Base-by-base conservation (phyloP, 2,113 vertebrate species). In the Porphyrio hochstetteri region DNA sequence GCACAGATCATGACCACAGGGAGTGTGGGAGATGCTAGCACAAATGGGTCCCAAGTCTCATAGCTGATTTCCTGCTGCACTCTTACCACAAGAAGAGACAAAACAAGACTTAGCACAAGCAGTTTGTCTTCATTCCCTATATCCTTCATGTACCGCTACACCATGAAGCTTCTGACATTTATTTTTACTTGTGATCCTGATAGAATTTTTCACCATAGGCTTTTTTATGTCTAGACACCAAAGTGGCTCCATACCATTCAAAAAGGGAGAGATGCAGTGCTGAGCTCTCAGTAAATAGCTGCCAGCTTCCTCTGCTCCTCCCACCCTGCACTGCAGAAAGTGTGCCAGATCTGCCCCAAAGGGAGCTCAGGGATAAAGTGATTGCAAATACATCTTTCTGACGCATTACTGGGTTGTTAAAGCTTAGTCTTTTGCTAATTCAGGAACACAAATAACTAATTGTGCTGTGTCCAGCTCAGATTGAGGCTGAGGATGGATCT, bases 361-460 rank as follows among this genome's bases (percentile, higher is more conserved):
- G 18, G 16, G 38, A 85, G 44, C 61, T 82, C 65, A 23, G 56
- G 55, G 46, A 90, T 82, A 87, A 82, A 69, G 57, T 68, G 56
- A 77, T 42, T 56, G 64, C 60, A 97, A 81, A 83, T 42, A 67
- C 72, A 53, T 67, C 36, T 10, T 96, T 85, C 63, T 71, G 64
- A 78, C 0, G 5, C 53, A 40, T 68, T 81, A 72, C 0, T 63
- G 64, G 79, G 88, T 90, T 91, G 72, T 83, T 77, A 88, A 89
- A 92, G 82, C 68, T 85, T 84, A 83, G 60, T 48, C 35, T 84
- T 86, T 68, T 48, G 65, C n/a, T 86, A 90, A 86, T 92, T 88
- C 82, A 81, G 53, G 35, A 78, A 81, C 64, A 93, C 72, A 92
- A 63, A 17, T 74, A 85, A 78, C 42, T 92, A 88, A 88, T 88